These are phyloP conservation scores for Loriculus beryllinus DNA, from an alignment of 2,797 vertebrate genomes.

Conservation along the genomic window DNA sequence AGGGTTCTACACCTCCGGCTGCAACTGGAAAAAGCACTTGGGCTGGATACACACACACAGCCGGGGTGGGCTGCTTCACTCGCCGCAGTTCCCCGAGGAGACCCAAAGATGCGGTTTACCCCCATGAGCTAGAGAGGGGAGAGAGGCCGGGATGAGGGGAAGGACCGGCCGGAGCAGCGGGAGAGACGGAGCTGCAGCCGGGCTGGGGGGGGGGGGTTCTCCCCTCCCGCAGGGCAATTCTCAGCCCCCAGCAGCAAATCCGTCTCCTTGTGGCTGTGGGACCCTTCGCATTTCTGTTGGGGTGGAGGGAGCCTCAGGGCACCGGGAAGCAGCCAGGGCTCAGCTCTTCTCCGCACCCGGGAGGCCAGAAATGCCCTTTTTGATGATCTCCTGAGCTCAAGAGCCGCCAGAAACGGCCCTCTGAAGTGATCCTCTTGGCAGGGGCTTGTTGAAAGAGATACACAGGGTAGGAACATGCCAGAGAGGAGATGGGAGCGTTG, in stretches of 20 bases:
- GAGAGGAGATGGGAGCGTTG: not conserved
- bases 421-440: not conserved
- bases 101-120: not conserved
- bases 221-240: not conserved
- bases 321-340: not conserved
- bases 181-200: not conserved
- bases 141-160: not conserved
- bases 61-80: not conserved
- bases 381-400: not conserved
- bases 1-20: not conserved
- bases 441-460: not conserved
- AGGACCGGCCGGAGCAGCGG: not conserved
- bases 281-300: not conserved
- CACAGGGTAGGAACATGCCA: not conserved
- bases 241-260: no score
- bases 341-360: not conserved
- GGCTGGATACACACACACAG: not conserved
- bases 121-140: not conserved
- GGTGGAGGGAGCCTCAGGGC: not conserved
- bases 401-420: not conserved
- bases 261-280: not conserved
- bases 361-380: not conserved
- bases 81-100: not conserved
- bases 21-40: not conserved
- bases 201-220: not conserved